phyloP scores from a whole-genome alignment of 2,888 invertebrate species.

The Agrilus biguttatus region DNA sequence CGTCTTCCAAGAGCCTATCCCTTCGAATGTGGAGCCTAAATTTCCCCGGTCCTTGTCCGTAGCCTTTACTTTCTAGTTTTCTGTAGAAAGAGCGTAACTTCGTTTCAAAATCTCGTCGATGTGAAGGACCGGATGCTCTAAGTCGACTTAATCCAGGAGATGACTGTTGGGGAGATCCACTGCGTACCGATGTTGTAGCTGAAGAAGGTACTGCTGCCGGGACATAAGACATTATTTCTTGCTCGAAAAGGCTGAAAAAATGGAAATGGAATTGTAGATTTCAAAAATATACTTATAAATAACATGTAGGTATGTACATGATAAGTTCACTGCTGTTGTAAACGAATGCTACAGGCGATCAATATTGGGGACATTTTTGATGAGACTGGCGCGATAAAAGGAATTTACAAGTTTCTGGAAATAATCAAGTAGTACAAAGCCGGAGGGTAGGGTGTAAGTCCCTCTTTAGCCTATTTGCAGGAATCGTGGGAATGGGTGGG shows the following conservation, averaged over 20 bases:
- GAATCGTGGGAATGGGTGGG: too few species aligned
- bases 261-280: slow-evolving; percentile 7
- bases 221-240: slow-evolving; percentile 96
- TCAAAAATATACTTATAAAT: too few species aligned
- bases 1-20: slow-evolving; percentile 88
- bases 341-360: too few species aligned
- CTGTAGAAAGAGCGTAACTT: slow-evolving; percentile 89
- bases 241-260: slow-evolving; percentile 79
- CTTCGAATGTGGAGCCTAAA: slow-evolving; percentile 86
- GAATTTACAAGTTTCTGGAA: too few species aligned
- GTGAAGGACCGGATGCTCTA: slow-evolving; percentile 70
- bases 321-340: too few species aligned
- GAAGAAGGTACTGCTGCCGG: slow-evolving; percentile 44
- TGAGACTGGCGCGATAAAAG: too few species aligned
- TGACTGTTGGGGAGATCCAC: slow-evolving; percentile 50
- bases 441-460: too few species aligned
- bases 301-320: too few species aligned
- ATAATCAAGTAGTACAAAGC: too few species aligned
- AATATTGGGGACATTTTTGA: too few species aligned
- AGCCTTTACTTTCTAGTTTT: slow-evolving; percentile 90
- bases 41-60: slow-evolving; percentile 93
- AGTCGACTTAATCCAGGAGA: slow-evolving; percentile 68
- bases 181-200: slow-evolving; percentile 26
- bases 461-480: too few species aligned
- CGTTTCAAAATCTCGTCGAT: slow-evolving; percentile 86